Evolutionary conservation across 2,888 invertebrate species (phyloP).

Genomic region (Ganaspis brasiliensis): DNA sequence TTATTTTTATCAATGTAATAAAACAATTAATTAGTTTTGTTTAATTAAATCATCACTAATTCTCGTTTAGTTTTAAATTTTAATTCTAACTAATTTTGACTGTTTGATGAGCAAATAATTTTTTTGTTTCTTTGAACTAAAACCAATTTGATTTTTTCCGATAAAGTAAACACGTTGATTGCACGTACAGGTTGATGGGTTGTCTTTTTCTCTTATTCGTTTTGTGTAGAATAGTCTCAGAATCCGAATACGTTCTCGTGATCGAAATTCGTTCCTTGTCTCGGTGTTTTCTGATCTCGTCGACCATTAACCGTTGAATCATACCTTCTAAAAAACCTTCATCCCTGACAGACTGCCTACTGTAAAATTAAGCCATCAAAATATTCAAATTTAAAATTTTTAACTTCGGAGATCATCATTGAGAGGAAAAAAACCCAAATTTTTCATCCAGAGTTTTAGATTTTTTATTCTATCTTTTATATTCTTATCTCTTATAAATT

Average conservation of each 20-base stretch:
- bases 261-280: slow-evolving; percentile 46
- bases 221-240: slow-evolving; percentile 33
- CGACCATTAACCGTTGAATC: slow-evolving; percentile 55
- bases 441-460: no score
- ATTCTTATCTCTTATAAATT: no score
- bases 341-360: not conserved
- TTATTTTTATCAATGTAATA: no score
- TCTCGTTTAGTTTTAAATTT: no score
- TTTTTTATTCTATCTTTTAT: no score
- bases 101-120: not conserved
- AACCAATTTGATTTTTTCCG: not conserved
- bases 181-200: slow-evolving; percentile 17
- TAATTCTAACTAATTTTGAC: no score
- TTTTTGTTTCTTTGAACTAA: not conserved
- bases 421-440: no score
- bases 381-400: not conserved
- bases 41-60: no score
- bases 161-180: slow-evolving; percentile 28
- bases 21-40: no score
- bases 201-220: slow-evolving; percentile 11
- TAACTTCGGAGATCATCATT: no score
- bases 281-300: slow-evolving; percentile 54
- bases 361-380: not conserved
- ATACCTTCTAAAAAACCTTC: slow-evolving; percentile 11
- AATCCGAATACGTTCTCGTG: slow-evolving; percentile 57